A percentile compares a stretch with the other conserved stretches of the same genome.
Evolutionary conservation across 2,113 vertebrate genomes (phyloP).

Genomic region (Catagonus wagneri): DNA sequence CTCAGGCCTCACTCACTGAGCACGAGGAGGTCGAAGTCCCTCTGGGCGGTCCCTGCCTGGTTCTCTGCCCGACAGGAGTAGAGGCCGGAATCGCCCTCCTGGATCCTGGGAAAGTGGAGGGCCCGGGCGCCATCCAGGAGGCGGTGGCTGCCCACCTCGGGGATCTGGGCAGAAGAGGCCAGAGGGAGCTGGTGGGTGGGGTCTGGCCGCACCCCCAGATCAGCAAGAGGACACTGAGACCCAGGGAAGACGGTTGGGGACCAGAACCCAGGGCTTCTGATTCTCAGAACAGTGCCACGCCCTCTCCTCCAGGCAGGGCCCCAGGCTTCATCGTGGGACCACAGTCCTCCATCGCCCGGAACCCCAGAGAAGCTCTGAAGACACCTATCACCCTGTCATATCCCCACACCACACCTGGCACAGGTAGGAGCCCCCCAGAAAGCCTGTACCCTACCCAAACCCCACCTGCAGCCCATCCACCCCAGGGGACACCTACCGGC

Average conservation of each 20-base stretch:
- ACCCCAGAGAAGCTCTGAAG: not conserved
- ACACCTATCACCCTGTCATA: not conserved
- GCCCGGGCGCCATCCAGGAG: slow-evolving; percentile 87
- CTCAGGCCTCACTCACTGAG: slow-evolving; percentile 86
- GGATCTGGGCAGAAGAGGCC: slow-evolving; percentile 82
- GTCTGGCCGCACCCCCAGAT: not conserved
- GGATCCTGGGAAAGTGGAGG: slow-evolving; percentile 89
- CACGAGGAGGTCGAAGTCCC: slow-evolving; percentile 88
- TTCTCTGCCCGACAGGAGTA: slow-evolving; percentile 91
- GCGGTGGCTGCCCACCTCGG: slow-evolving; percentile 81
- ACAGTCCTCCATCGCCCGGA: accelerated
- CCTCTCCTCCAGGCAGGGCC: not conserved
- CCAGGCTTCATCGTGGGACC: not conserved
- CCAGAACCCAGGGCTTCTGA: not conserved
- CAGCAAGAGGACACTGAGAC: not conserved
- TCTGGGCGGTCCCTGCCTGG: slow-evolving; percentile 87
- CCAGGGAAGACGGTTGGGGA: not conserved
- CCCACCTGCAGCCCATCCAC: accelerated
- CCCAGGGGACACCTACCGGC: slow-evolving; percentile 84
- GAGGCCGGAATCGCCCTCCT: slow-evolving; percentile 87
- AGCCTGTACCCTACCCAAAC: not conserved
- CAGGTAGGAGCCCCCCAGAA: not conserved
- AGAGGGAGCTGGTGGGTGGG: not conserved
- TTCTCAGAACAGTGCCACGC: accelerated
- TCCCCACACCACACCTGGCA: no score